Evolutionary conservation across 1,140 invertebrate genomes (phyloP).

Genomic region (Argopecten irradians): DNA sequence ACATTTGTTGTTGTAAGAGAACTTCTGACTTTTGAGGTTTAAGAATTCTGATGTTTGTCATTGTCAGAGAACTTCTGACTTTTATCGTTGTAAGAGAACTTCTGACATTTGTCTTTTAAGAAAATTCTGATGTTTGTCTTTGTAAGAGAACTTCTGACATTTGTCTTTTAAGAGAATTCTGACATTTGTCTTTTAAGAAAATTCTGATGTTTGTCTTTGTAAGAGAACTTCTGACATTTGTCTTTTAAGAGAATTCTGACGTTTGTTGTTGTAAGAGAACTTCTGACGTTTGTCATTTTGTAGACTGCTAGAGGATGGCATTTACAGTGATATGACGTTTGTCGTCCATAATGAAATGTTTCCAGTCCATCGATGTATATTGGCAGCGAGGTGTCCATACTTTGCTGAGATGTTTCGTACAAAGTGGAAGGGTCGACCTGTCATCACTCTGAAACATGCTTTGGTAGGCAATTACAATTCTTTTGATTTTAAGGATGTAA

Average conservation of each 20-base stretch:
- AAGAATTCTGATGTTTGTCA: background rate
- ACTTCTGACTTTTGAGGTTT: too few relatives aligned
- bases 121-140: too few relatives aligned
- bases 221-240: too few relatives aligned
- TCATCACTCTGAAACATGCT: slow-evolving; percentile 73
- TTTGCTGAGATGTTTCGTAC: slow-evolving; percentile 77
- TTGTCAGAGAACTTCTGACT: too few relatives aligned
- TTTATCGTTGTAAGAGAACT: too few relatives aligned
- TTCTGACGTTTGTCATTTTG: slow-evolving; percentile 51
- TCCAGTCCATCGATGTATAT: slow-evolving; percentile 77
- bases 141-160: too few relatives aligned
- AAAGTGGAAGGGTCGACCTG: slow-evolving; percentile 75
- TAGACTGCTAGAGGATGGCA: slow-evolving; percentile 76
- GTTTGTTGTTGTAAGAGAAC: too few relatives aligned
- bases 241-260: too few relatives aligned
- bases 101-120: too few relatives aligned
- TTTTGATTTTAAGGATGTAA: background rate
- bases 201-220: too few relatives aligned
- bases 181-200: too few relatives aligned
- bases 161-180: too few relatives aligned
- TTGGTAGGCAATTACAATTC: slow-evolving; percentile 63
- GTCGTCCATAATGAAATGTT: slow-evolving; percentile 75
- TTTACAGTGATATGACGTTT: slow-evolving; percentile 77
- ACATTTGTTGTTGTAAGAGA: background rate
- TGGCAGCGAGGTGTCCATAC: slow-evolving; percentile 77